Conservation (phyloP, 1,140 invertebrate genomes). For the Procambarus virginalis region DNA sequence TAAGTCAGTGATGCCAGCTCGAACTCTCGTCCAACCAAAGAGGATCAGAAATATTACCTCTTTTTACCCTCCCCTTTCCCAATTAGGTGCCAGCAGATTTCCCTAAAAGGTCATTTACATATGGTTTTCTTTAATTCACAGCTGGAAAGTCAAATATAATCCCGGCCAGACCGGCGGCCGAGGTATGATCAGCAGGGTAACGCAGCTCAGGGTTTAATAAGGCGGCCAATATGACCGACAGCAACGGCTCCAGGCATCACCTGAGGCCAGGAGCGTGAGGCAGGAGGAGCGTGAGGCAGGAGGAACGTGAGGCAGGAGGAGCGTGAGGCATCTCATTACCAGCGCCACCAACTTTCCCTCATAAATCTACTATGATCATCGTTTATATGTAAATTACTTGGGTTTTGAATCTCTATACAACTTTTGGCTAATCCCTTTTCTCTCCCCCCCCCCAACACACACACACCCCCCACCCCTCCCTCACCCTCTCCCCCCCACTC, state of each 20-base stretch:
- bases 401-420: conserved; percentile 25
- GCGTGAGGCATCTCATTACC: conserved; percentile 8
- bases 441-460: not conserved
- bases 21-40: too few relatives aligned
- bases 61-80: not conserved
- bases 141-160: not conserved
- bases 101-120: conserved; percentile 33
- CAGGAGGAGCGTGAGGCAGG: too few relatives aligned
- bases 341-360: conserved; percentile 19
- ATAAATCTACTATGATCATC: conserved; percentile 38
- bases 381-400: conserved; percentile 20
- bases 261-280: not conserved
- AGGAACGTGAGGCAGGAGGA: not conserved
- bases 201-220: not conserved
- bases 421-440: conserved; percentile 18
- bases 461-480: not conserved
- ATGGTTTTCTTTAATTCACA: conserved; percentile 9
- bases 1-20: too few relatives aligned
- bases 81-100: conserved; percentile 30
- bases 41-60: too few relatives aligned
- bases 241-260: not conserved
- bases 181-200: not conserved
- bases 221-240: not conserved
- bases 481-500: too few relatives aligned
- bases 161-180: not conserved